These are phyloP conservation scores for Tachuris rubrigastra DNA, from an alignment of 2,113 vertebrate genomes.

Conservation along the genomic window DNA sequence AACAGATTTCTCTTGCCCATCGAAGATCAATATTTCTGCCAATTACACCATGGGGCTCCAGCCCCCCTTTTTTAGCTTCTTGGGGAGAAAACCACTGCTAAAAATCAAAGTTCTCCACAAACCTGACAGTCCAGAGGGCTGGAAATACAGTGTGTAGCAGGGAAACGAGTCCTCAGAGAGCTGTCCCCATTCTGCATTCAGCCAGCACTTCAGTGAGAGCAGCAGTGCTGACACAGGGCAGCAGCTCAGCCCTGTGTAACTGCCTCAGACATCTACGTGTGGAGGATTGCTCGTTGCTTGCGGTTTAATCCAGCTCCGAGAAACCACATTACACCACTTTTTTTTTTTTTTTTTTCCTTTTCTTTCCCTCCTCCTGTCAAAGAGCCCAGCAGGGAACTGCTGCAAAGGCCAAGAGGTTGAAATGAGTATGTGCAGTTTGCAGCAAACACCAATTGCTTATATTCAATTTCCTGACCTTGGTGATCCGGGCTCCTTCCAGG, in stretches of 20 bases:
- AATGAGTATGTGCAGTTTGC: background rate
- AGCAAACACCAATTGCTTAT: background rate
- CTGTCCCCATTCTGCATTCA: conserved; percentile 11
- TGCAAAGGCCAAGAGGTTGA: background rate
- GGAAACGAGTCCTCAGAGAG: conserved; percentile 1
- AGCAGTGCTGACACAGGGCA: background rate
- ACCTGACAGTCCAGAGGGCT: background rate
- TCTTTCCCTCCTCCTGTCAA: background rate
- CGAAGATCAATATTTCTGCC: conserved; percentile 13
- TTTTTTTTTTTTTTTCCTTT: background rate
- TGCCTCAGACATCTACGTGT: background rate
- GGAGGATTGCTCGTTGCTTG: background rate
- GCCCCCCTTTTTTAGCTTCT: background rate
- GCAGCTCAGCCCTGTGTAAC: background rate
- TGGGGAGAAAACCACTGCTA: background rate
- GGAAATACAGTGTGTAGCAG: background rate
- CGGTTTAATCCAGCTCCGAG: background rate
- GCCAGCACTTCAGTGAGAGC: background rate
- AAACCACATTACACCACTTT: background rate
- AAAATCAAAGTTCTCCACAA: background rate
- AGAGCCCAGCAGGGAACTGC: background rate
- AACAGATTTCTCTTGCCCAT: background rate
- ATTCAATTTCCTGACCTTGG: background rate
- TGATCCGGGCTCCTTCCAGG: background rate
- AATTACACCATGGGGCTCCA: background rate